Base-by-base conservation (phyloP, 2,113 vertebrate species). In the Bubalus kerabau region DNA sequence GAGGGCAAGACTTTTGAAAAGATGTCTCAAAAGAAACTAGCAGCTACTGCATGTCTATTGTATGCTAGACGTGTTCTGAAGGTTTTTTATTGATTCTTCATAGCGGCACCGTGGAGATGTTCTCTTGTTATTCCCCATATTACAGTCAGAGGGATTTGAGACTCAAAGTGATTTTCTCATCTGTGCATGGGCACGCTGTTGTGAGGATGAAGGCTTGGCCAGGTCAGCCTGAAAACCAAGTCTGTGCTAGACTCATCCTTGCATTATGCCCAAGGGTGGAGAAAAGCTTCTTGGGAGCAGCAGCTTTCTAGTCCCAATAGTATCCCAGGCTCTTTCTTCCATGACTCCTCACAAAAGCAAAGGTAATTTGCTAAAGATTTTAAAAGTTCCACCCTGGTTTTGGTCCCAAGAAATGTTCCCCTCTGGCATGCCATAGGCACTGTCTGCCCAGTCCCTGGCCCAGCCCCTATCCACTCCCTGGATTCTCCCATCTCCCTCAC, bases 311-410 rank as follows among this genome's bases (percentile, higher is more conserved):
- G 54, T 17, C 48, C 19, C 81, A 13, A 3, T 0, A 57, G 19
- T 10, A 43, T 23, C 32, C 60, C 48, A 64, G 2, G 96, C 21
- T 82, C 54, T 56, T 48, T 32, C 24, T 95, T 71, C 32, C 16
- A 94, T 13, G 76, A 91, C 48, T 62, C 50, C 48, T 57, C 80
- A 85, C 10, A 93, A 95, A 87, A 74, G 81, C 90, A 82, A 74
- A 81, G 6, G 9, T 17, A 62, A n/a, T 60, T 86, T 23, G 28
- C 7, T 57, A 23, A 28, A 86, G 50, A 87, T 19, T 64, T 57
- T 50, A 6, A 90, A 86, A 82, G 90, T 48, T 5, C 30, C 17
- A 23, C 56, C 40, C 54, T 43, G 40, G 56, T 48, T 71, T 16
- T 9, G 23, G 86, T 67, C 40, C 54, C 46, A 82, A 52, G 62